A percentile compares a stretch with the other conserved stretches of the same genome.
These are phyloP conservation scores for Thumatha senex DNA, from an alignment of 2,888 invertebrate genomes.

Conservation along the genomic window DNA sequence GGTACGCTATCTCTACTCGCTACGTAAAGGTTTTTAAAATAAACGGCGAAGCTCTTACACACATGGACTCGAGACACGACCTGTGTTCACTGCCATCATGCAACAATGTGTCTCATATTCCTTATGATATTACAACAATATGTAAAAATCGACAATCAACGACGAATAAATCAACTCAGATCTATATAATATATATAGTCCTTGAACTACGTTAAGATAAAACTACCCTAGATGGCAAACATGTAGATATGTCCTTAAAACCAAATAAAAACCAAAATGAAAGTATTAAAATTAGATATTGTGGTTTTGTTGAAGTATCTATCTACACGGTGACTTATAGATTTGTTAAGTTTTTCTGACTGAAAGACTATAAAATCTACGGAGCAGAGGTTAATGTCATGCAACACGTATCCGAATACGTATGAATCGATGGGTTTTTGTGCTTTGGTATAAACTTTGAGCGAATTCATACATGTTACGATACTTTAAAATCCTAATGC, in stretches of 20 bases:
- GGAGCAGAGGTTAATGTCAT: conserved; percentile 66
- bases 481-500: conserved; percentile 78
- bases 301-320: conserved; percentile 44
- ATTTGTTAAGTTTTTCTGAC: conserved; percentile 77
- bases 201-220: conserved; percentile 45
- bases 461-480: conserved; percentile 77
- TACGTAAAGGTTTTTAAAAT: conserved; percentile 42
- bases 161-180: conserved; percentile 56
- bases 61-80: conserved; percentile 18
- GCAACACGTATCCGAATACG: conserved; percentile 72
- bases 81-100: conserved; percentile 21
- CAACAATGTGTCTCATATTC: conserved; percentile 27
- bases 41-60: conserved; percentile 31
- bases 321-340: conserved; percentile 58
- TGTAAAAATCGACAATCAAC: conserved; percentile 38
- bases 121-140: conserved; percentile 37
- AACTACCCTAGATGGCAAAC: conserved; percentile 63
- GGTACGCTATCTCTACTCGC: conserved; percentile 34
- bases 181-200: conserved; percentile 51
- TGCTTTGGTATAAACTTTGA: conserved; percentile 83
- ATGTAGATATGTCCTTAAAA: conserved; percentile 59
- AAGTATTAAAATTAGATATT: conserved; percentile 33
- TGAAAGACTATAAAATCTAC: conserved; percentile 83
- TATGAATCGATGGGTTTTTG: conserved; percentile 82
- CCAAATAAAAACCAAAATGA: conserved; percentile 43